Conservation (phyloP, 2,888 invertebrate genomes). For the Drosophila atroscutellata region DNA sequence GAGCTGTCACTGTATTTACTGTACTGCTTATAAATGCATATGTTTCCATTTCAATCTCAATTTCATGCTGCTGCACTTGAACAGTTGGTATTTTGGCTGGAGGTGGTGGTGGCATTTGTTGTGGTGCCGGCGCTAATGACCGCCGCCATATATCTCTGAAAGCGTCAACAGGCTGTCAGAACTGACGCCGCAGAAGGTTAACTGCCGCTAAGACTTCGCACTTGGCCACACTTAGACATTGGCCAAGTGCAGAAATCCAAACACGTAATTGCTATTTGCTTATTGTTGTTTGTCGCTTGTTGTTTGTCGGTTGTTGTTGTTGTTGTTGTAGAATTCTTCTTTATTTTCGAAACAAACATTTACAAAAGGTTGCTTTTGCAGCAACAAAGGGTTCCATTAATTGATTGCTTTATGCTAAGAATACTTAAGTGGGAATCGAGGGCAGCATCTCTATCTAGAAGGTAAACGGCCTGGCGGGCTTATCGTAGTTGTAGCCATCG, state of each 20-base stretch:
- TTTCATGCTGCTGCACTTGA: conserved; percentile 70
- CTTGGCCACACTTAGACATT: conserved; percentile 37
- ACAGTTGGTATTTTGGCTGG: conserved; percentile 64
- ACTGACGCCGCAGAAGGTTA: conserved; percentile 65
- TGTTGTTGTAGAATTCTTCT: conserved; percentile 41
- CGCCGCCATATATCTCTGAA: conserved; percentile 53
- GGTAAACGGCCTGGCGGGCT: conserved; percentile 82
- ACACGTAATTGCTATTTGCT: conserved; percentile 12
- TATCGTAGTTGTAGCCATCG: conserved; percentile 84
- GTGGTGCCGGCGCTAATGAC: conserved; percentile 57
- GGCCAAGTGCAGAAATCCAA: conserved; percentile 32
- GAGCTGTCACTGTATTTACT: not conserved
- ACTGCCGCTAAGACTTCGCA: conserved; percentile 8
- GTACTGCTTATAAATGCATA: not conserved
- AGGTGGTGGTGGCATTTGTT: conserved; percentile 44
- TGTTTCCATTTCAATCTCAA: not conserved
- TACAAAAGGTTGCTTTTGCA: conserved; percentile 47
- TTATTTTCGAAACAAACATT: conserved; percentile 68
- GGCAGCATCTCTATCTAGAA: conserved; percentile 63
- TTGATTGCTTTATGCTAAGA: conserved; percentile 31
- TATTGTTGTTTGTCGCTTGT: conserved; percentile 16
- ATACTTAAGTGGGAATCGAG: conserved; percentile 35
- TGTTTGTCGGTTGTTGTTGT: conserved; percentile 9
- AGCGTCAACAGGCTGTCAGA: conserved; percentile 63
- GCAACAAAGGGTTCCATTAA: conserved; percentile 26